A percentile compares a stretch with the other conserved stretches of the same genome.
phyloP scores from a whole-genome alignment of 2,113 vertebrate genomes.

The Centrocercus urophasianus region DNA sequence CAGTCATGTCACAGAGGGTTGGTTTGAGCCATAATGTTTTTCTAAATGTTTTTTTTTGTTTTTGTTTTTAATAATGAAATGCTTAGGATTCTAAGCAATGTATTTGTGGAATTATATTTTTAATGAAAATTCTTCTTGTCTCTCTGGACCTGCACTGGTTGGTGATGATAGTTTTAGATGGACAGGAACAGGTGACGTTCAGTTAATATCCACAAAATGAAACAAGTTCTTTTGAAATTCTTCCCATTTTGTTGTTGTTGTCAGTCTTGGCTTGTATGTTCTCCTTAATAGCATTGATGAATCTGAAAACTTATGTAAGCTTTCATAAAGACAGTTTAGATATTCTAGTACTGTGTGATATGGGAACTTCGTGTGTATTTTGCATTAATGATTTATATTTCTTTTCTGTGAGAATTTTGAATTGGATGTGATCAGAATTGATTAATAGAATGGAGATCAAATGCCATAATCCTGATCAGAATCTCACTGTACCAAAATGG shows the following conservation, averaged over 20 bases:
- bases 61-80: not conserved
- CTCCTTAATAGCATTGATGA: not conserved
- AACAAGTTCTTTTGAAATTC: not conserved
- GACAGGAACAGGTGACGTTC: not conserved
- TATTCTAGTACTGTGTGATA: not conserved
- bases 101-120: not conserved
- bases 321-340: not conserved
- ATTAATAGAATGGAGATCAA: not conserved
- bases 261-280: not conserved
- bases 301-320: not conserved
- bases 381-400: not conserved
- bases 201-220: not conserved
- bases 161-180: not conserved
- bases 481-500: not conserved
- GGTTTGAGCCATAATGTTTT: not conserved
- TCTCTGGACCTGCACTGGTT: not conserved
- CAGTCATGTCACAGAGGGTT: not conserved
- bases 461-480: not conserved
- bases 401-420: not conserved
- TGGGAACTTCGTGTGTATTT: not conserved
- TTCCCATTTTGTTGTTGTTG: not conserved
- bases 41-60: not conserved
- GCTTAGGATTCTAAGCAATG: not conserved
- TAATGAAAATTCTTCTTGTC: not conserved
- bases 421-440: rapidly evolving